Conservation (phyloP, 2,888 invertebrate species). For the Subacronicta megacephala region DNA sequence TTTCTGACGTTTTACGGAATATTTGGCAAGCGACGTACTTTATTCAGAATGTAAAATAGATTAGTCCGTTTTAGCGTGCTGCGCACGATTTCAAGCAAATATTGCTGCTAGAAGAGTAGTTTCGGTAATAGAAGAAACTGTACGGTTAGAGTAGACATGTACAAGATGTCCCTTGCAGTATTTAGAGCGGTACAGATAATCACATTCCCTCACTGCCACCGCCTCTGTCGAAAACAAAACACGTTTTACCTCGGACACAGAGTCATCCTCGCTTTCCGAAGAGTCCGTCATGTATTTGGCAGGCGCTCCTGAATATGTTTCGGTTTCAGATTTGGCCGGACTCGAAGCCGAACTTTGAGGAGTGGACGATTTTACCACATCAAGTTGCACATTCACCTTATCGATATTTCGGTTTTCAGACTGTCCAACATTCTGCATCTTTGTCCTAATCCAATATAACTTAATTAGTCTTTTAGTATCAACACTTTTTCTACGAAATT, state of each 20-base stretch:
- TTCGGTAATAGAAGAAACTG: constrained; percentile 74
- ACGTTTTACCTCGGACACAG: constrained; percentile 97
- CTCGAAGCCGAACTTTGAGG: constrained; percentile 95
- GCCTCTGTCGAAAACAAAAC: constrained; percentile 89
- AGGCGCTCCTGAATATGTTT: constrained; percentile 95
- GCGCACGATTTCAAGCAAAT: constrained; percentile 69
- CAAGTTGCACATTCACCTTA: constrained; percentile 93
- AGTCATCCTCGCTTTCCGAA: constrained; percentile 98
- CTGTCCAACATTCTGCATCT: constrained; percentile 98
- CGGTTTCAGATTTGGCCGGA: constrained; percentile 95
- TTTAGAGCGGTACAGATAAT: constrained; percentile 90
- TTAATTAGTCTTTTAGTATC: constrained; percentile 88
- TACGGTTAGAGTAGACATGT: constrained; percentile 82
- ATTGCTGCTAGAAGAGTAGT: constrained; percentile 68
- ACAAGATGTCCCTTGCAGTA: constrained; percentile 92
- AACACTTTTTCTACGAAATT: constrained; percentile 88
- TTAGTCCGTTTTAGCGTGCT: constrained; percentile 77
- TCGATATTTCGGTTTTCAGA: constrained; percentile 95
- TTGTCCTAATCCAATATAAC: constrained; percentile 91
- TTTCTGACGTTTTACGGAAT: constrained; percentile 90
- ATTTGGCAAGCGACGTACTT: constrained; percentile 88
- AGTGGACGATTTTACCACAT: constrained; percentile 93
- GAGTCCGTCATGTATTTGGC: constrained; percentile 97
- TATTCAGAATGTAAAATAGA: constrained; percentile 80
- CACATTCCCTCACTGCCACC: constrained; percentile 88